phyloP scores from a whole-genome alignment of 2,113 vertebrate genomes.

The Meriones unguiculatus region DNA sequence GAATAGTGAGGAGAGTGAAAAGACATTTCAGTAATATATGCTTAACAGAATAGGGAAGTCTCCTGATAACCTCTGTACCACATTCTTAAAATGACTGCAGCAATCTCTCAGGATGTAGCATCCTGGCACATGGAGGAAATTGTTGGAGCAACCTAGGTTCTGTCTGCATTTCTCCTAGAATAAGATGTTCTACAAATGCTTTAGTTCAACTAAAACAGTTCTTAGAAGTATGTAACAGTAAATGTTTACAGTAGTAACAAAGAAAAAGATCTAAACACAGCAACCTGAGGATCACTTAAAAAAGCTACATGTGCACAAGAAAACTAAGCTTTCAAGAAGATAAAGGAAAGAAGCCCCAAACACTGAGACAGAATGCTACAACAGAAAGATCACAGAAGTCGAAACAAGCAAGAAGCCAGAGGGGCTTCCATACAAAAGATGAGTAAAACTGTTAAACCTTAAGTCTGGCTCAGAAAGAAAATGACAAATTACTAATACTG shows the following conservation, averaged over 20 bases:
- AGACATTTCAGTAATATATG: background rate
- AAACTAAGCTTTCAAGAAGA: background rate
- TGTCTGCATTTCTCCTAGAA: background rate
- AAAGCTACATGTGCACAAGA: background rate
- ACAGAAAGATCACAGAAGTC: background rate
- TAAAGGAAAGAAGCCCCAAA: background rate
- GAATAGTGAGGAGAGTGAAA: background rate
- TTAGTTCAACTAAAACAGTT: background rate
- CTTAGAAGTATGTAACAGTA: background rate
- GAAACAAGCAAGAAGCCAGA: background rate
- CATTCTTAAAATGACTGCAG: background rate
- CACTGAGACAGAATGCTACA: fast-evolving
- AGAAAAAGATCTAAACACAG: background rate
- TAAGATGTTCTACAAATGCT: background rate
- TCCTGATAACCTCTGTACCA: background rate
- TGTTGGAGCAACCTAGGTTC: background rate
- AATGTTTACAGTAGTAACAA: background rate
- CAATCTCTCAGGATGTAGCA: too few species aligned
- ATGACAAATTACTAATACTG: background rate
- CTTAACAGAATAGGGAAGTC: background rate
- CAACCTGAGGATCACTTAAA: background rate
- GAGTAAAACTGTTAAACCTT: background rate
- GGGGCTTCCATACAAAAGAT: background rate
- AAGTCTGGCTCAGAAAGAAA: background rate
- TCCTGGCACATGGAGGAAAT: too few species aligned